Conservation (phyloP, 2,888 invertebrate species). For the Drosophila greeni region DNA sequence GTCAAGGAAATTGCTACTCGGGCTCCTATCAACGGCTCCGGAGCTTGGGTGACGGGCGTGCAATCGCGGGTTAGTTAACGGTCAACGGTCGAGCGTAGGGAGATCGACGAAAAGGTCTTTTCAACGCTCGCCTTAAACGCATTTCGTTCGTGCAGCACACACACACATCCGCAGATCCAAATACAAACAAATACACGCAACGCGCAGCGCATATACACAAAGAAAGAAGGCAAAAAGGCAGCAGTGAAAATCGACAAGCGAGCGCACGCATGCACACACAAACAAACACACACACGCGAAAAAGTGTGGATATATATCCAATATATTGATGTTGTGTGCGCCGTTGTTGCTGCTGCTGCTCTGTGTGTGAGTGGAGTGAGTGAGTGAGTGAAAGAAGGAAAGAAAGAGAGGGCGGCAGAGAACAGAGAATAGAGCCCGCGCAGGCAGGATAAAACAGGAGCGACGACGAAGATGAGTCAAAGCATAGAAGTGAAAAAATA, state of each 20-base stretch:
- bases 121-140: slow-evolving; percentile 69
- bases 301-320: slow-evolving; percentile 61
- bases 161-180: slow-evolving; percentile 22
- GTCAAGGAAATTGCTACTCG: slow-evolving; percentile 51
- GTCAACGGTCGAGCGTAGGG: slow-evolving; percentile 1
- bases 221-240: slow-evolving; percentile 49
- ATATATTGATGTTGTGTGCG: slow-evolving; percentile 69
- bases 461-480: slow-evolving; percentile 67
- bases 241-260: slow-evolving; percentile 54
- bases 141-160: slow-evolving; percentile 64
- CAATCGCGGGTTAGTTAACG: slow-evolving; percentile 23
- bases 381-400: slow-evolving; percentile 28
- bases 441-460: slow-evolving; percentile 70
- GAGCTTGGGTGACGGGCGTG: slow-evolving; percentile 54
- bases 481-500: slow-evolving; percentile 70
- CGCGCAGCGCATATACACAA: slow-evolving; percentile 56
- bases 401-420: slow-evolving; percentile 37
- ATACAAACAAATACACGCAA: slow-evolving; percentile 44
- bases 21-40: slow-evolving; percentile 47
- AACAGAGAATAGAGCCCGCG: slow-evolving; percentile 58
- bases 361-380: slow-evolving; percentile 36
- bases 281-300: slow-evolving; percentile 20
- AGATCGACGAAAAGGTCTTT: slow-evolving; percentile 51
- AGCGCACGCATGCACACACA: slow-evolving; percentile 34
- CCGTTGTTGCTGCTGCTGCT: slow-evolving; percentile 52